These are phyloP conservation scores for Sebastes glaucus DNA, from an alignment of 2,797 vertebrate species.

Conservation along the genomic window DNA sequence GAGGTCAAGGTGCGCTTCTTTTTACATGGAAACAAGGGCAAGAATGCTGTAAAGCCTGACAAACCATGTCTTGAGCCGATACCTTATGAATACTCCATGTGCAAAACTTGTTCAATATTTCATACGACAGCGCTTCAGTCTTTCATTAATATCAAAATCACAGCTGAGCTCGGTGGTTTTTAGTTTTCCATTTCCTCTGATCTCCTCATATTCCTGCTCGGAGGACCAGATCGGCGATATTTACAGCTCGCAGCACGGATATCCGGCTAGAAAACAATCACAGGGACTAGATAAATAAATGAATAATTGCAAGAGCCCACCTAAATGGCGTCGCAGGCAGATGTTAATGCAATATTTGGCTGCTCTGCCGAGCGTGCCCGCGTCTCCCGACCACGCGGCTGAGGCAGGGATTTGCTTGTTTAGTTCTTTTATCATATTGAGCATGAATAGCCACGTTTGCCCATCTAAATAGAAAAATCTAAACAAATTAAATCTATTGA, in stretches of 20 bases:
- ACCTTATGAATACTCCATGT: neutral
- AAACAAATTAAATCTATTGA: constrained; percentile 71
- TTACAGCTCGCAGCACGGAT: constrained; percentile 22
- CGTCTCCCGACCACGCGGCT: constrained; percentile 1
- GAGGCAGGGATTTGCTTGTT: constrained; percentile 49
- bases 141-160: constrained; percentile 39
- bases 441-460: constrained; percentile 54
- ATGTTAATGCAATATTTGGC: constrained; percentile 53
- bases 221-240: constrained; percentile 14
- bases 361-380: constrained; percentile 31
- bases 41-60: neutral
- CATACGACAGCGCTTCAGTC: neutral
- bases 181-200: neutral
- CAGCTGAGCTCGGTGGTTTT: neutral
- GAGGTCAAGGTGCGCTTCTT: neutral
- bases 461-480: constrained; percentile 73
- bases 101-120: constrained; percentile 50
- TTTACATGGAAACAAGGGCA: neutral
- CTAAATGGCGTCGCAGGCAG: constrained; percentile 37
- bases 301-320: constrained; percentile 29
- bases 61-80: neutral
- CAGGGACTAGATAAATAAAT: constrained; percentile 23
- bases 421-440: constrained; percentile 49
- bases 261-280: constrained; percentile 28
- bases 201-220: constrained; percentile 1